A percentile compares a stretch with the other conserved stretches of the same genome.
These are phyloP conservation scores for Oncopodura yosiiana DNA, from an alignment of 1,140 invertebrate genomes.

Conservation along the genomic window DNA sequence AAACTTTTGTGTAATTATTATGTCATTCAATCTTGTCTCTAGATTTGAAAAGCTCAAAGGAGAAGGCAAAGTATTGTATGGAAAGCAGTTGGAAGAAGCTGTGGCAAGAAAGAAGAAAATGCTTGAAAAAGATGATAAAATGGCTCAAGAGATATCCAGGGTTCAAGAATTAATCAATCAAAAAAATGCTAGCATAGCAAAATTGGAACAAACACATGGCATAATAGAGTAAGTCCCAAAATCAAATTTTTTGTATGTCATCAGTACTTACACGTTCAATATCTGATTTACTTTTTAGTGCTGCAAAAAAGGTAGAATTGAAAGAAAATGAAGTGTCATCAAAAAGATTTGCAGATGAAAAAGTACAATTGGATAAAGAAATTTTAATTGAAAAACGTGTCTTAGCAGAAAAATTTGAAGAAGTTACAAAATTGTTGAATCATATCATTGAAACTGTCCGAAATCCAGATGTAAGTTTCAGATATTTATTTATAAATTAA, in stretches of 20 bases:
- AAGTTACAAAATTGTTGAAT: background rate
- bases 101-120: background rate
- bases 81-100: conserved; percentile 13
- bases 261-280: background rate
- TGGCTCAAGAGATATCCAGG: background rate
- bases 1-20: background rate
- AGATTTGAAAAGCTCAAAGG: conserved; percentile 8
- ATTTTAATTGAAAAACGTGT: background rate
- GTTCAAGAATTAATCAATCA: background rate
- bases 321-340: background rate
- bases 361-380: background rate
- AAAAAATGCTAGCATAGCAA: background rate
- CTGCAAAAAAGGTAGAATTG: background rate
- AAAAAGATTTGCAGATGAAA: background rate
- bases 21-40: background rate
- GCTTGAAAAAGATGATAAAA: background rate
- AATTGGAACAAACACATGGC: background rate
- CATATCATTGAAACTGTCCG: too few species aligned
- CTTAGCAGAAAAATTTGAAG: background rate
- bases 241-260: background rate
- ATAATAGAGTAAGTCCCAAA: background rate
- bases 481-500: too few species aligned
- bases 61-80: conserved; percentile 6
- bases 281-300: background rate
- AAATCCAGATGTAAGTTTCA: too few species aligned